Evolutionary conservation across 2,888 invertebrate genomes (phyloP), one percentile per base, ranked within the genome.

Genomic region (Anthophora plumipes): DNA sequence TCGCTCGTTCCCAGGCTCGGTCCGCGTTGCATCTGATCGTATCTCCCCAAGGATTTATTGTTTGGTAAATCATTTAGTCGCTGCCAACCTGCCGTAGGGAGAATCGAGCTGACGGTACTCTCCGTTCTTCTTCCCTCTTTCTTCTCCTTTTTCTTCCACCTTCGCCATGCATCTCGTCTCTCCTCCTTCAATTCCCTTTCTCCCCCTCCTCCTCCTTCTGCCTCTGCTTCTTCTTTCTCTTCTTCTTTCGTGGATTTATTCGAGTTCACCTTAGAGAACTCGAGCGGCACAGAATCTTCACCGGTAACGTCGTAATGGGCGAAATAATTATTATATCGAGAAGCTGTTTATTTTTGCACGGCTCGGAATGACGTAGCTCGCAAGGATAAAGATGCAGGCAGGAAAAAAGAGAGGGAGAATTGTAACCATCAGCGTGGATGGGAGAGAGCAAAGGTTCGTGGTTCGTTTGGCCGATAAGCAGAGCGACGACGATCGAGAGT

Each of bases 51-150:
- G 91, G 91, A 92, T 93, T 93, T 93, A 93, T 93, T 92, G 92
- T 92, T 92, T 92, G 93, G 92, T 93, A 93, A 93, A 92, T 93
- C 93, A 92, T 93, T 93, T 92, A 92, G 92, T 92, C 91, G 92
- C 91, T 92, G 92, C 92, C 91, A 91, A 91, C 91, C 90, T 91
- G 91, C 91, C 91, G 91, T 91, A 90, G 90, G 91, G 90, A 89
- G 89, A 89, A 69, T 67, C 70, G 70, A 80, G 81, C 80, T 85
- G 81, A 85, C 81, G 72, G 80, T 80, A 76, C 80, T 72, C 84
- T 82, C 76, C 79, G 69, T 72, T 75, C 79, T 81, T 83, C 82
- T 76, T 80, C 71, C 69, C 67, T 68, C 67, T 72, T 54, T 55
- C 54, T 68, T 67, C 31, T 68, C 63, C 43, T 74, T 50, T 70